phyloP scores from a whole-genome alignment of 2,888 invertebrate genomes.

The Ormyrus labotus region DNA sequence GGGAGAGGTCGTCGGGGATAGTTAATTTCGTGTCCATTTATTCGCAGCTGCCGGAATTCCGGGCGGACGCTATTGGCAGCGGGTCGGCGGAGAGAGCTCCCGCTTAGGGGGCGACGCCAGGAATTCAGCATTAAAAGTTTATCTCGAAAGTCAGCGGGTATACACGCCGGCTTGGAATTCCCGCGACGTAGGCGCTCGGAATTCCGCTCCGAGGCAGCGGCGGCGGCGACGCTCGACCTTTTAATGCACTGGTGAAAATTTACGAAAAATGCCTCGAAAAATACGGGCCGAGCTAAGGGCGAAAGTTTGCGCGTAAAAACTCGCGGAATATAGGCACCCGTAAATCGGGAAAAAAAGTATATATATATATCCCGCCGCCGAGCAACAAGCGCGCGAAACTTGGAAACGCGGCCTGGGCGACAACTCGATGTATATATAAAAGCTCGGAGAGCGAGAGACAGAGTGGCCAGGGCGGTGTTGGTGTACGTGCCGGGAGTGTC shows the following conservation, averaged over 20 bases:
- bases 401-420: background rate
- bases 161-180: background rate
- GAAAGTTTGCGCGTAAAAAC: conserved; percentile 1
- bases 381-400: background rate
- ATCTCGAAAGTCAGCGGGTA: conserved; percentile 37
- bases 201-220: conserved; percentile 25
- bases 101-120: conserved; percentile 14
- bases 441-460: background rate
- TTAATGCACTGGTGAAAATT: background rate
- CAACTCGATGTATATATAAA: background rate
- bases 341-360: background rate
- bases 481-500: background rate
- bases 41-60: conserved; percentile 51
- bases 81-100: background rate
- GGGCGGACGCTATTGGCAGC: conserved; percentile 22
- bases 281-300: background rate
- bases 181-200: conserved; percentile 14
- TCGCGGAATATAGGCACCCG: background rate
- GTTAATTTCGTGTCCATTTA: conserved; percentile 55
- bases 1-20: conserved; percentile 9
- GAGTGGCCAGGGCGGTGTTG: background rate
- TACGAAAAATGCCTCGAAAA: background rate
- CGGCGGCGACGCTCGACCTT: background rate
- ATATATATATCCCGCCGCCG: background rate
- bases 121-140: conserved; percentile 54